Conservation (phyloP, 2,797 vertebrate species). For the Phrynocephalus guinanensis region DNA sequence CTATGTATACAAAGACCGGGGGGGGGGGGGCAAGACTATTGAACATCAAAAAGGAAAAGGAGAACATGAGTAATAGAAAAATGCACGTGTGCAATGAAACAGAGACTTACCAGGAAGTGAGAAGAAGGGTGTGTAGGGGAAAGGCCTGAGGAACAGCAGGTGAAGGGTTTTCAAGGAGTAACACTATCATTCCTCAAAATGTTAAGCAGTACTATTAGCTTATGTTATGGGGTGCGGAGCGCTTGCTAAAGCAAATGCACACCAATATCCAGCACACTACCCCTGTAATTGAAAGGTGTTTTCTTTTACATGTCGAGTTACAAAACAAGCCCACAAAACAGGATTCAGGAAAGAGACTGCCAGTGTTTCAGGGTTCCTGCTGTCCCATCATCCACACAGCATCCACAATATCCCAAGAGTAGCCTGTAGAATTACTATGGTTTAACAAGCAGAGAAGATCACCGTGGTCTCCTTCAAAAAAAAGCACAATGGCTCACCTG, state of each 20-base stretch:
- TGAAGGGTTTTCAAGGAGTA: no score
- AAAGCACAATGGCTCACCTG: neutral
- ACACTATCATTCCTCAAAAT: no score
- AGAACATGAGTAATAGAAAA: conserved; percentile 11
- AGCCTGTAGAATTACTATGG: neutral
- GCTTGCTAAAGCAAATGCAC: no score
- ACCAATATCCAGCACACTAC: no score
- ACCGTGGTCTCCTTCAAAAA: neutral
- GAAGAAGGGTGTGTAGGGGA: neutral
- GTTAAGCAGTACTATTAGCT: no score
- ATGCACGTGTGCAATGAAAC: neutral
- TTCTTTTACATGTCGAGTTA: no score
- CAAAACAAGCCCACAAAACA: neutral
- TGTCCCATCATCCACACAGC: neutral
- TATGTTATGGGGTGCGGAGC: no score
- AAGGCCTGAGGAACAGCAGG: neutral
- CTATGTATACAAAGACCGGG: neutral
- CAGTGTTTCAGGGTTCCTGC: conserved; percentile 5
- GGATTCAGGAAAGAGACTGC: neutral
- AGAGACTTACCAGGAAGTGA: neutral
- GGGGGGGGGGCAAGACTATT: neutral
- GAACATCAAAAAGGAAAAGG: neutral
- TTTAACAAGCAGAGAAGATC: neutral
- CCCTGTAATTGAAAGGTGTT: no score
- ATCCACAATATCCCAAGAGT: conserved; percentile 4